Conservation (phyloP, 2,888 invertebrate genomes). For the Drosophila niveifrons region DNA sequence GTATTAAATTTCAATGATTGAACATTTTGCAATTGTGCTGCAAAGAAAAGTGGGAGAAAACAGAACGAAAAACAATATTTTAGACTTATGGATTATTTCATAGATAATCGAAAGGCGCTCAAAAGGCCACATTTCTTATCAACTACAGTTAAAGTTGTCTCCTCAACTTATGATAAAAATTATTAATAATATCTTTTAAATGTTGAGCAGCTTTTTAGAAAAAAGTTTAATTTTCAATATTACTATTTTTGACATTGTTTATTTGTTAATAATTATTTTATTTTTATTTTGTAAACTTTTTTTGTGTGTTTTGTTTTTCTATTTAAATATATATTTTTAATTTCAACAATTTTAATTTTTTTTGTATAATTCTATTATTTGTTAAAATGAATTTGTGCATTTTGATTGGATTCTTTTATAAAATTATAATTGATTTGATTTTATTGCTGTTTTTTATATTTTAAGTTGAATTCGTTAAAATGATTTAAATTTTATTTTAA, state of each 20-base stretch:
- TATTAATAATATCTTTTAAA: not conserved
- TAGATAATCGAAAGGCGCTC: not conserved
- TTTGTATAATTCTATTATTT: not conserved
- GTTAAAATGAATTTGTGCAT: too few species aligned
- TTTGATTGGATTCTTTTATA: too few species aligned
- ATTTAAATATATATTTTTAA: not conserved
- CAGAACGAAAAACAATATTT: constrained; percentile 7
- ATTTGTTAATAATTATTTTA: too few species aligned
- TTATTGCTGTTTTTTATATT: too few species aligned
- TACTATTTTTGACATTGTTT: not conserved
- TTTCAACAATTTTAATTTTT: not conserved
- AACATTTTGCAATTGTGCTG: constrained; percentile 61
- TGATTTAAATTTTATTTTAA: too few species aligned
- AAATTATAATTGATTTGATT: too few species aligned
- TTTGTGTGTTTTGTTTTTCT: not conserved
- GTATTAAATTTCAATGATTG: constrained; percentile 61
- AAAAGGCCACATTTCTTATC: not conserved
- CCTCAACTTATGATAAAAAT: not conserved
- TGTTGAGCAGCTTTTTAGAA: not conserved
- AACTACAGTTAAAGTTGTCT: not conserved
- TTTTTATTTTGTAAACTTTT: not conserved
- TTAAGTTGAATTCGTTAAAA: too few species aligned
- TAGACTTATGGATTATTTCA: constrained; percentile 18
- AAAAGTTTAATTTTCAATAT: not conserved
- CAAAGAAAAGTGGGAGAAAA: constrained; percentile 37